Percentiles rank a stretch among this genome's conserved stretches.
phyloP scores from a whole-genome alignment of 2,113 vertebrate species.

The Tonatia bakeri region DNA sequence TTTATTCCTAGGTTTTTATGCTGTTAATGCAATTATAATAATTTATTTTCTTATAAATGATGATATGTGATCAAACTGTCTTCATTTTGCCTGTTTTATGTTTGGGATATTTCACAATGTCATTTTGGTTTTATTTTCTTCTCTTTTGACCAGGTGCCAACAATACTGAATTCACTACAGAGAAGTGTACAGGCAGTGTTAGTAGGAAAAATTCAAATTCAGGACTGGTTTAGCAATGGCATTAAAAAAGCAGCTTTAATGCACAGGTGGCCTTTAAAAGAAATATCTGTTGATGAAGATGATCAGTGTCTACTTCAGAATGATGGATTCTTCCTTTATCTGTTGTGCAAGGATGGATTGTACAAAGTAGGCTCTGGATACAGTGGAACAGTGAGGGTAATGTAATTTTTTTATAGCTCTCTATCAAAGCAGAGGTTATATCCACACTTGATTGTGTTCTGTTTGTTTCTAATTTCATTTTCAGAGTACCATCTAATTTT shows the following conservation, averaged over 20 bases:
- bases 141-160: conserved; percentile 89
- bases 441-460: neutral
- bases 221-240: conserved; percentile 98
- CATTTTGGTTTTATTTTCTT: neutral
- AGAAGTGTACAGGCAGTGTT: conserved; percentile 97
- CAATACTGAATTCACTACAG: conserved; percentile 95
- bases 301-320: conserved; percentile 97
- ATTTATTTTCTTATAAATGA: neutral
- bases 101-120: conserved; percentile 1
- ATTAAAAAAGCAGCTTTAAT: conserved; percentile 98
- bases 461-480: conserved; percentile 15
- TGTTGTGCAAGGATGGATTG: conserved; percentile 98
- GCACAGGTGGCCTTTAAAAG: conserved; percentile 97
- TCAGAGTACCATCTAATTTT: conserved; percentile 23
- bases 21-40: neutral
- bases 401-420: conserved; percentile 42
- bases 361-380: conserved; percentile 99
- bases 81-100: conserved; percentile 8
- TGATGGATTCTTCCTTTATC: conserved; percentile 97
- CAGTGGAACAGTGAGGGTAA: conserved; percentile 98
- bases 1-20: neutral
- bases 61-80: neutral
- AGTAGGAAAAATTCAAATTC: conserved; percentile 98
- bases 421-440: neutral
- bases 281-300: conserved; percentile 94